These are phyloP conservation scores for Teleogryllus oceanicus DNA, from an alignment of 2,888 invertebrate genomes.

Conservation along the genomic window DNA sequence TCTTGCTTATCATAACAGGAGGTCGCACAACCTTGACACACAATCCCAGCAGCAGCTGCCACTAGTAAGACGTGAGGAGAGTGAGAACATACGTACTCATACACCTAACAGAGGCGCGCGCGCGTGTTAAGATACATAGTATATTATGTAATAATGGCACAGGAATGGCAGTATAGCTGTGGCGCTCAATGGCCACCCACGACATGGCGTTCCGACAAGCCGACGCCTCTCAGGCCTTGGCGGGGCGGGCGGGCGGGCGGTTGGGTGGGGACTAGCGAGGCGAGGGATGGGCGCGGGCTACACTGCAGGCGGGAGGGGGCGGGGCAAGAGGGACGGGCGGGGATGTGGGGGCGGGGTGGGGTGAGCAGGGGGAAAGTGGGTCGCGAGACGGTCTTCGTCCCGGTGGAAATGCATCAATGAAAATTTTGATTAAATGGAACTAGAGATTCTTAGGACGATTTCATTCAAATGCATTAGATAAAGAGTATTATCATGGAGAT, in stretches of 20 bases:
- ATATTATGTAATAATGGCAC: slow-evolving; percentile 37
- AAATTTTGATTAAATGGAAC: slow-evolving; percentile 10
- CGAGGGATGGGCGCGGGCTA: neutral
- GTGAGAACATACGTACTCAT: slow-evolving; percentile 7
- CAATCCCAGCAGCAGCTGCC: slow-evolving; percentile 18
- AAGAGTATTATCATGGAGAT: slow-evolving; percentile 11
- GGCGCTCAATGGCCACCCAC: slow-evolving; percentile 30
- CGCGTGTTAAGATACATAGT: neutral
- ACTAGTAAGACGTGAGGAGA: slow-evolving; percentile 2
- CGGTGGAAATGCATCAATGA: neutral
- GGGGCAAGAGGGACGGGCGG: neutral
- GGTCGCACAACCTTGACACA: slow-evolving; percentile 18
- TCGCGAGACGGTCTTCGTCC: neutral
- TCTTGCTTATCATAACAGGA: slow-evolving; percentile 18
- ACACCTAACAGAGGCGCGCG: neutral
- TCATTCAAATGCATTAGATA: neutral
- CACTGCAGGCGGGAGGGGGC: neutral
- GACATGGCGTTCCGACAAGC: slow-evolving; percentile 18
- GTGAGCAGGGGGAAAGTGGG: neutral
- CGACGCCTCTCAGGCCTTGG: neutral
- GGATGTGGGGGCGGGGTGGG: neutral
- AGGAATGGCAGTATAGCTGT: slow-evolving; percentile 38
- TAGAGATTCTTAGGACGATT: slow-evolving; percentile 2
- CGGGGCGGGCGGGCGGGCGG: neutral
- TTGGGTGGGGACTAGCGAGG: slow-evolving; percentile 2